Conservation (phyloP, 1,140 invertebrate genomes). For the Dendrolimus punctatus region DNA sequence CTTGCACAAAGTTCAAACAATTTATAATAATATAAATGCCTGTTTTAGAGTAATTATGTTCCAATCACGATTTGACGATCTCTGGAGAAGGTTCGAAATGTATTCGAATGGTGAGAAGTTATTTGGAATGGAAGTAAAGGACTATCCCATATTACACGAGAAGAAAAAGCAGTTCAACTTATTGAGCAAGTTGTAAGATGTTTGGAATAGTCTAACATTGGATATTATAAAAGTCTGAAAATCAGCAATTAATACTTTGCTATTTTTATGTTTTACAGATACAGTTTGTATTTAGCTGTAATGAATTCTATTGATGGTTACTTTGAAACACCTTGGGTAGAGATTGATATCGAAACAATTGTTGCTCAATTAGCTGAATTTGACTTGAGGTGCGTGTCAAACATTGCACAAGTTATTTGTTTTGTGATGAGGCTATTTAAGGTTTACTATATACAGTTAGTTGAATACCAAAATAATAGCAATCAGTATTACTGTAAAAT, state of each 20-base stretch:
- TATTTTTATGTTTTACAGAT: slow-evolving; percentile 30
- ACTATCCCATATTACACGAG: slow-evolving; percentile 84
- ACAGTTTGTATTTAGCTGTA: slow-evolving; percentile 84
- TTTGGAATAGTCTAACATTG: too few species aligned
- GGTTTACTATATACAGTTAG: neutral
- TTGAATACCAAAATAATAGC: neutral
- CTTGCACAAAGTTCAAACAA: too few species aligned
- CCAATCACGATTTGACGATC: slow-evolving; percentile 84
- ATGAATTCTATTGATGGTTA: slow-evolving; percentile 89
- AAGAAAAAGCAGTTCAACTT: slow-evolving; percentile 89
- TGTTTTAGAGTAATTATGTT: slow-evolving; percentile 78
- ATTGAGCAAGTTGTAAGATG: slow-evolving; percentile 82
- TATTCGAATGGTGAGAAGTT: slow-evolving; percentile 86
- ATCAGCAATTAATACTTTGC: too few species aligned
- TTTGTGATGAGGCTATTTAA: neutral
- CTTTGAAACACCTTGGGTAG: slow-evolving; percentile 86
- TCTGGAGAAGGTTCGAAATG: slow-evolving; percentile 85
- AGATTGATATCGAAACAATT: slow-evolving; percentile 89
- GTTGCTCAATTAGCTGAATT: slow-evolving; percentile 86
- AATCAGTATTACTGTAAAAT: neutral
- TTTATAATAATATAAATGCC: neutral
- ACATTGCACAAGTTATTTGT: neutral
- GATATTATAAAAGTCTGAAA: too few species aligned
- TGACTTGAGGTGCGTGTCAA: slow-evolving; percentile 76
- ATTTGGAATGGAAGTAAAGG: slow-evolving; percentile 85